Percentiles rank a stretch among this genome's conserved stretches.
Conservation (phyloP, 2,113 vertebrate species). For the Gulo gulo region DNA sequence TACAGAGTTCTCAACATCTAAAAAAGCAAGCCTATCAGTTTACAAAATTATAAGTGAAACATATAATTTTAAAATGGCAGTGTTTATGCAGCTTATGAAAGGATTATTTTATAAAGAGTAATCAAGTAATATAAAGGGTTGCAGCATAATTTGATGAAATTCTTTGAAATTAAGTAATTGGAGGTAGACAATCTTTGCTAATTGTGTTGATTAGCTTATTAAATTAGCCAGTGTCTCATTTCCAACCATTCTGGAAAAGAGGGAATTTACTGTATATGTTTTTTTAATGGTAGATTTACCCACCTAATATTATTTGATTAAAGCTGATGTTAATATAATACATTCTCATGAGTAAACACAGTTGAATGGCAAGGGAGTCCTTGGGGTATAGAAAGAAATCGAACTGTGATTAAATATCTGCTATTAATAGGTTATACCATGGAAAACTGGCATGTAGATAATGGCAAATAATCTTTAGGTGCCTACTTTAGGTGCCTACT, state of each 20-base stretch:
- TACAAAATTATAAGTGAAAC: slow-evolving; percentile 34
- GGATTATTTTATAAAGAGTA: slow-evolving; percentile 35
- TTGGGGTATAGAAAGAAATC: slow-evolving; percentile 16
- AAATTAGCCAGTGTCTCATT: slow-evolving; percentile 15
- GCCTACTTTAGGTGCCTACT: not conserved
- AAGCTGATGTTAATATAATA: slow-evolving; percentile 49
- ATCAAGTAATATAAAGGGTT: slow-evolving; percentile 40
- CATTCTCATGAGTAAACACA: slow-evolving; percentile 4
- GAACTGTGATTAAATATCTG: slow-evolving; percentile 43
- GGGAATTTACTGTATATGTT: not conserved
- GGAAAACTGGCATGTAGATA: slow-evolving; percentile 6
- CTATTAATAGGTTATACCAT: slow-evolving; percentile 49
- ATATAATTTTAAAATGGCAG: slow-evolving; percentile 43
- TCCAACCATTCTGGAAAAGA: not conserved
- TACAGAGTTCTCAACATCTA: slow-evolving; percentile 13
- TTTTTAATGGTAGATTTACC: slow-evolving; percentile 48
- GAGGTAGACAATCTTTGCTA: slow-evolving; percentile 11
- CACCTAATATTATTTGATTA: slow-evolving; percentile 46
- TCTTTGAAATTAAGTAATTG: slow-evolving; percentile 42
- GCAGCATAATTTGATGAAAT: slow-evolving; percentile 19
- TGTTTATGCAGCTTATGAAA: slow-evolving; percentile 30
- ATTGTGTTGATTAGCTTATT: slow-evolving; percentile 35
- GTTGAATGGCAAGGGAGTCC: not conserved
- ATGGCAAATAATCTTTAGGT: not conserved
- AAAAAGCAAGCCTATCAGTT: slow-evolving; percentile 8